A percentile compares a stretch with the other conserved stretches of the same genome.
phyloP scores from a whole-genome alignment of 64 coral and sea anemone genomes.

The Montipora efflorescens region DNA sequence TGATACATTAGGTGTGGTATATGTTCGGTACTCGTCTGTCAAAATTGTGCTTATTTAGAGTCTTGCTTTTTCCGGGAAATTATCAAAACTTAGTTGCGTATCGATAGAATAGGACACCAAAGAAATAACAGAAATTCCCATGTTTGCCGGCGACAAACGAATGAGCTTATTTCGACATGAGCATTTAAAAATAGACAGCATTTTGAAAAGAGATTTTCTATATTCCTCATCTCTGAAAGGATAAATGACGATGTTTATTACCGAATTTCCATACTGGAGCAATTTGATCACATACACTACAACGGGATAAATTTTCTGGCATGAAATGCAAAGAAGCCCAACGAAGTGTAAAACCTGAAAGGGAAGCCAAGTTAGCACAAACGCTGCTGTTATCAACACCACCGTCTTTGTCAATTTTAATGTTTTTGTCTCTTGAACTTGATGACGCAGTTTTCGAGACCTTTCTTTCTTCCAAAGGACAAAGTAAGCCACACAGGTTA shows the following conservation, averaged over 20 bases:
- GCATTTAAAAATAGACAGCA: not conserved
- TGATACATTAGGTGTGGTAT: no score
- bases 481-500: constrained; percentile 25
- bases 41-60: no score
- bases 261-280: constrained; percentile 3
- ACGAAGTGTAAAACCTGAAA: constrained; percentile 26
- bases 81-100: no score
- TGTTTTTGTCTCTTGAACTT: not conserved
- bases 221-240: not conserved
- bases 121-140: not conserved
- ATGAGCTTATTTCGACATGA: not conserved
- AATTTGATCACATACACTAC: not conserved
- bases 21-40: no score
- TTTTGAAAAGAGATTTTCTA: not conserved
- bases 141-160: not conserved
- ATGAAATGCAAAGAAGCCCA: not conserved
- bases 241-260: not conserved
- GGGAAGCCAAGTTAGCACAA: constrained; percentile 50
- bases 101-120: not conserved
- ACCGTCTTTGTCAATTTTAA: constrained; percentile 16
- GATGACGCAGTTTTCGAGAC: not conserved
- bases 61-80: no score
- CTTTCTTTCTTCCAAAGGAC: constrained; percentile 46
- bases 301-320: not conserved
- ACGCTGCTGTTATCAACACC: not conserved